Evolutionary conservation across 2,888 invertebrate species (phyloP), one percentile per base, ranked within the genome.

Genomic region (Scrobipalpa atriplicella): DNA sequence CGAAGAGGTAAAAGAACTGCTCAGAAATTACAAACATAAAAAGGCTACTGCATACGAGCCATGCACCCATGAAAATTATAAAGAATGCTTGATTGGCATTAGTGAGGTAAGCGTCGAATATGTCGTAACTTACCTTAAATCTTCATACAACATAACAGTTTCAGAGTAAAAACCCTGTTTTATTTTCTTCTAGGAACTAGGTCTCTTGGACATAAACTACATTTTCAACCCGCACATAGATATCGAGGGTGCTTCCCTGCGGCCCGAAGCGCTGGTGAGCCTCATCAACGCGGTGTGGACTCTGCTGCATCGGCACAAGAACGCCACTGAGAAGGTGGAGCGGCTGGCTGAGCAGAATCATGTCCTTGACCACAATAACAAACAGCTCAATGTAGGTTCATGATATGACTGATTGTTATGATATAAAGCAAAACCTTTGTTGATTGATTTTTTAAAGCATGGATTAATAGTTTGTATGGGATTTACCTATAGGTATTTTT

Each of bases 1-100:
- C 67, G 87, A 89, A 69, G 92, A 92, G 84, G 86, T 92, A n/a
- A 86, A 79, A 74, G 92, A 92, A 76, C 84, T 92, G 63, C 74
- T 92, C 70, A 75, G 78, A 76, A 86, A 92, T 74, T 92, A 91
- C 71, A 91, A 84, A 79, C 76, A 78, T 70, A 92, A 90, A 78
- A 90, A 81, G 75, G 84, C 88, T 13, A 88, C 90, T 11, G 71
- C 75, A 2, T 91, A 87, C 66, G 92, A 91, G 73, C 92, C 92
- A 0, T 92, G 92, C 71, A 89, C 89, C 6, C 68, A 73, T 6
- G 80, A 83, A 69, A 92, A 92, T 71, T 81, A 79, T 65, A 87
- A 78, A 67, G 90, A 92, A 73, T 92, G 92, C 76, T 76, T 92
- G 38, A 90, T 92, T 64, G 92, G 91, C 7, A 76, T 92, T 5